Percentiles rank a stretch among this genome's conserved stretches.
Conservation (phyloP, 2,797 vertebrate genomes). For the Miichthys miiuy region DNA sequence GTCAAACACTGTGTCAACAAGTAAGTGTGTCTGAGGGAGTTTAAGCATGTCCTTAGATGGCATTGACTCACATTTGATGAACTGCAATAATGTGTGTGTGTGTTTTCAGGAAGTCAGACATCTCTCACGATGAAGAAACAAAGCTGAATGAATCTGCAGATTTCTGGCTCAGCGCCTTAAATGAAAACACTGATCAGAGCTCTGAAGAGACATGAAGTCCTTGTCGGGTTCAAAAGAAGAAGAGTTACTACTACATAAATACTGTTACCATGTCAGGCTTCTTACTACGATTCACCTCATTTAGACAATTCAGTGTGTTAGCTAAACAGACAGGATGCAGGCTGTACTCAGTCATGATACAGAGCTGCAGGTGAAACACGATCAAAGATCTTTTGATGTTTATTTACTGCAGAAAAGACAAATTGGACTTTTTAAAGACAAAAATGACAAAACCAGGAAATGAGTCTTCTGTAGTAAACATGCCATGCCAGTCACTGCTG, state of each 20-base stretch:
- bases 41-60: constrained; percentile 24
- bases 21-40: neutral
- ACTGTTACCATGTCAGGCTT: too few species aligned
- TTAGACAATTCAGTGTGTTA: neutral
- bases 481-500: neutral
- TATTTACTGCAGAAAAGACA: neutral
- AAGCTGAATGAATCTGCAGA: neutral
- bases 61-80: constrained; percentile 6
- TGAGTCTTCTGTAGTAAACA: neutral
- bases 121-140: neutral
- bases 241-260: too few species aligned
- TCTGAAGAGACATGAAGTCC: neutral
- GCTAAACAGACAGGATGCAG: neutral
- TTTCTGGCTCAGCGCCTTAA: too few species aligned
- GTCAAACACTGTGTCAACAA: constrained; percentile 23
- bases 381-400: too few species aligned
- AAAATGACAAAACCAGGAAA: neutral
- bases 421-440: neutral
- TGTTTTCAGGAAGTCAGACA: neutral
- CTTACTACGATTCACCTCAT: neutral
- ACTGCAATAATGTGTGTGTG: constrained; percentile 4
- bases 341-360: neutral
- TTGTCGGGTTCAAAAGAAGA: neutral
- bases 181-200: too few species aligned
- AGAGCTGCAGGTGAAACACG: neutral